Conservation (phyloP, 2,113 vertebrate species). For the Mormyrus lacerda region DNA sequence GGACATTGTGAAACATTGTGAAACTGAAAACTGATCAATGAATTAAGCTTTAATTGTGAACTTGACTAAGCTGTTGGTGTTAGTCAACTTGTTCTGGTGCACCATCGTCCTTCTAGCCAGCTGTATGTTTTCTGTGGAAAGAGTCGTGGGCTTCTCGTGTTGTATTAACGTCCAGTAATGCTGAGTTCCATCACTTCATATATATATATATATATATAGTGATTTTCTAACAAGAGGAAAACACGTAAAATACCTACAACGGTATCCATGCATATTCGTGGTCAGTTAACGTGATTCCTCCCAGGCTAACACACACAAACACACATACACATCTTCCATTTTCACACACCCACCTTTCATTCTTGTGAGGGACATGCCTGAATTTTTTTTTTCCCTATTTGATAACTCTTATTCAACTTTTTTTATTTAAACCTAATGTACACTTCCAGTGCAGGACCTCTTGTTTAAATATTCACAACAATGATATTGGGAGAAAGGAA, state of each 20-base stretch:
- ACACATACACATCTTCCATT: slow-evolving; percentile 20
- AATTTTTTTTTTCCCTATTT: slow-evolving; percentile 36
- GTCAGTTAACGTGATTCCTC: slow-evolving; percentile 40
- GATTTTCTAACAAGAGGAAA: slow-evolving; percentile 42
- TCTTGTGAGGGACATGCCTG: slow-evolving; percentile 60
- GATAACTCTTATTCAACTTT: slow-evolving; percentile 10
- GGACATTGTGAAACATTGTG: background rate
- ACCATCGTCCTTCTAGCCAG: background rate
- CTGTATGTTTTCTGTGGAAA: background rate
- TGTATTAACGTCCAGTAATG: slow-evolving; percentile 17
- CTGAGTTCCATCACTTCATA: slow-evolving; percentile 15
- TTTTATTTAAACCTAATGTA: slow-evolving; percentile 33
- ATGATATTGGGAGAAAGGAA: slow-evolving; percentile 38
- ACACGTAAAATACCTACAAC: slow-evolving; percentile 66
- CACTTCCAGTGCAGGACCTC: slow-evolving; percentile 28
- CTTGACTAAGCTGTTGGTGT: background rate
- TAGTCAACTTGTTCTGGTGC: background rate
- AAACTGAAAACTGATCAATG: background rate
- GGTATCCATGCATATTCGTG: slow-evolving; percentile 72
- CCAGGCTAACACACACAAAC: slow-evolving; percentile 14
- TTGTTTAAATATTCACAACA: slow-evolving; percentile 22
- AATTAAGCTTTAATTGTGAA: background rate
- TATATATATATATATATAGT: background rate
- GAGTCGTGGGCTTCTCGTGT: background rate
- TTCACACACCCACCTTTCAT: slow-evolving; percentile 26